Base-by-base conservation (phyloP, 2,113 vertebrate genomes). In the Ophiodon elongatus region DNA sequence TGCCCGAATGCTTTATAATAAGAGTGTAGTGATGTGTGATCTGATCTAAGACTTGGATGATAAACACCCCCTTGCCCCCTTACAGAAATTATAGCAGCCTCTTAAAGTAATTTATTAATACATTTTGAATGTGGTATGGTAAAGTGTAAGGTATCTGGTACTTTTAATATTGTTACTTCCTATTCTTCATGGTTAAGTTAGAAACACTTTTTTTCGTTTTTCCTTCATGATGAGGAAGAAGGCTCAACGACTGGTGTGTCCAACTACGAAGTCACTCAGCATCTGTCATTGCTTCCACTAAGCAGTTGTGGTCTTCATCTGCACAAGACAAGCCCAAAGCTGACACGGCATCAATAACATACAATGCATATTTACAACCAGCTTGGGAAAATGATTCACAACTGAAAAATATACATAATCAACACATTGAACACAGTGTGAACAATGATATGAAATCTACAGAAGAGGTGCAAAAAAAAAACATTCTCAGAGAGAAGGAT, bases 401-500 rank as follows among this genome's bases (percentile, higher is more conserved):
- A 13, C 60, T 63, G 21, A 17, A 76, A n/a, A 60, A 29, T 59
- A 62, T 27, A 67, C 29, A 74, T 17, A 35, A 74, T 52, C 21
- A 37, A 52, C 25, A 75, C 4, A 69, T 9, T n/a, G n/a, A n/a
- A n/a, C n/a, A 75, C 27, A 72, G 6, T 21, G 63, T 59, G 50
- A 72, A 65, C 2, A 66, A 56, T 67, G 17, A 62, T 11, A 15
- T 66, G 39, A n/a, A 45, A 39, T 39, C 11, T 54, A 43, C 50
- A 66, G 62, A n/a, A 37, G 29, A 45, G 14, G 4, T 43, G 29
- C 14, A 47, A 45, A 71, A 71, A 41, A 59, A 64, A 45, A 69
- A 62, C 39, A 73, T n/a, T n/a, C n/a, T n/a, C n/a, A n/a, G n/a
- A n/a, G n/a, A n/a, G 11, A 57, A 50, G 68, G n/a, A 41, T 66